Evolutionary conservation across 2,797 vertebrate species (phyloP).

Genomic region (Parambassis ranga): DNA sequence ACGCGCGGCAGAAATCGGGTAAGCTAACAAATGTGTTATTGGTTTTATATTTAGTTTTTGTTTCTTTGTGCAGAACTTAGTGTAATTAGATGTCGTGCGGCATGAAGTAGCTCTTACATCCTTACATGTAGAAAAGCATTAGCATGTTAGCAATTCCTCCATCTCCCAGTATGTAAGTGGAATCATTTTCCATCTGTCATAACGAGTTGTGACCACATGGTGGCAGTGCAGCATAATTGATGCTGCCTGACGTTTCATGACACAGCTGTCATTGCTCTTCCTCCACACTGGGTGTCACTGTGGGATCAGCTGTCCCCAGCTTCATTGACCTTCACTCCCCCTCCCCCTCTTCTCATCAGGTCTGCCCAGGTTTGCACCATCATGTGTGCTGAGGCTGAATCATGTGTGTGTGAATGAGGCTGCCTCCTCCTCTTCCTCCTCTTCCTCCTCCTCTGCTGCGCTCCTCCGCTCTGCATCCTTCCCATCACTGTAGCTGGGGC

Average conservation of each 20-base stretch:
- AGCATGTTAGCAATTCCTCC: no score
- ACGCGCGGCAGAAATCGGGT: no score
- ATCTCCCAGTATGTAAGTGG: no score
- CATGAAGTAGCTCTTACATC: no score
- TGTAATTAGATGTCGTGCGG: no score
- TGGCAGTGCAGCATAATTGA: conserved; percentile 46
- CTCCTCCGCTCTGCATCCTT: conserved; percentile 27
- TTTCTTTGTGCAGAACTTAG: no score
- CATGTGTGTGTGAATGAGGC: conserved; percentile 58
- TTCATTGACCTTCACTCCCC: conserved; percentile 55
- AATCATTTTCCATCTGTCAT: conserved; percentile 19
- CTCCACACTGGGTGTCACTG: conserved; percentile 60
- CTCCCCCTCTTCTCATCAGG: conserved; percentile 54
- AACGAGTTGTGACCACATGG: conserved; percentile 25
- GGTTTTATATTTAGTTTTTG: no score
- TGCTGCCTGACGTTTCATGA: conserved; percentile 14
- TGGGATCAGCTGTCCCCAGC: conserved; percentile 30
- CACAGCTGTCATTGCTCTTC: conserved; percentile 35
- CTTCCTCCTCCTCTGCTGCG: conserved; percentile 30
- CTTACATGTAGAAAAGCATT: no score
- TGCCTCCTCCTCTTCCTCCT: conserved; percentile 41
- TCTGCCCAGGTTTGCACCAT: conserved; percentile 68
- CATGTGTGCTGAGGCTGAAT: conserved; percentile 52
- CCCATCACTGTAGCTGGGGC: conserved; percentile 36
- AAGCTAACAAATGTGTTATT: no score